Percentiles rank a stretch among this genome's conserved stretches.
Evolutionary conservation across 2,888 invertebrate genomes (phyloP).

Genomic region (Dryocosmus kuriphilus): DNA sequence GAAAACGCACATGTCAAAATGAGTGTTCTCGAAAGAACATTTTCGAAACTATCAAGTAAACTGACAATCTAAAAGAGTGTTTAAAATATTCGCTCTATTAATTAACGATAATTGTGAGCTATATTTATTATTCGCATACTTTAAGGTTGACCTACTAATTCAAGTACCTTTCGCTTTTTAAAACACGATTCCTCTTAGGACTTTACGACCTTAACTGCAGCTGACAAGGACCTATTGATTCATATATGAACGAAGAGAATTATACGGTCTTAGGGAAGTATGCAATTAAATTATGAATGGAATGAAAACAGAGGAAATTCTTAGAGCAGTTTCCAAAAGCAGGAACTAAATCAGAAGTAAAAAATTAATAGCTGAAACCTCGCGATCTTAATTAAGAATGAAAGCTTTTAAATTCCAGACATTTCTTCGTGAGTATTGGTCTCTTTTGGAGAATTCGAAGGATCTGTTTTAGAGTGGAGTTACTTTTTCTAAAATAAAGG

Average conservation of each 20-base stretch:
- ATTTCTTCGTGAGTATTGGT: background rate
- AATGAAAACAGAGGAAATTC: background rate
- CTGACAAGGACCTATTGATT: background rate
- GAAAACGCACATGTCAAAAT: slow-evolving; percentile 16
- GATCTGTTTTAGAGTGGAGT: background rate
- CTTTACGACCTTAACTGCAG: background rate
- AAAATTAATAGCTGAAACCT: background rate
- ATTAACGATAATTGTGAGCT: no score
- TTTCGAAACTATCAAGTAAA: background rate
- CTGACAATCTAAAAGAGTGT: background rate
- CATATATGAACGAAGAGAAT: background rate
- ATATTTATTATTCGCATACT: background rate
- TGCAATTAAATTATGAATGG: background rate
- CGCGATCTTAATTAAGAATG: background rate
- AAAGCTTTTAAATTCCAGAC: background rate
- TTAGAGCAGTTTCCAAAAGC: background rate
- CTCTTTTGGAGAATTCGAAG: background rate
- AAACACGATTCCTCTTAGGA: background rate
- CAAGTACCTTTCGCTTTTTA: background rate
- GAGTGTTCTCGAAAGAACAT: background rate
- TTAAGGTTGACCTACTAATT: background rate
- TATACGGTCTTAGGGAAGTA: background rate
- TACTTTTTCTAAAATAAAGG: slow-evolving; percentile 23
- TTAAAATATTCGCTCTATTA: no score
- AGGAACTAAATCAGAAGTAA: background rate